These are phyloP conservation scores for Marcusenius ussheri DNA, from an alignment of 2,113 vertebrate genomes.

Conservation along the genomic window DNA sequence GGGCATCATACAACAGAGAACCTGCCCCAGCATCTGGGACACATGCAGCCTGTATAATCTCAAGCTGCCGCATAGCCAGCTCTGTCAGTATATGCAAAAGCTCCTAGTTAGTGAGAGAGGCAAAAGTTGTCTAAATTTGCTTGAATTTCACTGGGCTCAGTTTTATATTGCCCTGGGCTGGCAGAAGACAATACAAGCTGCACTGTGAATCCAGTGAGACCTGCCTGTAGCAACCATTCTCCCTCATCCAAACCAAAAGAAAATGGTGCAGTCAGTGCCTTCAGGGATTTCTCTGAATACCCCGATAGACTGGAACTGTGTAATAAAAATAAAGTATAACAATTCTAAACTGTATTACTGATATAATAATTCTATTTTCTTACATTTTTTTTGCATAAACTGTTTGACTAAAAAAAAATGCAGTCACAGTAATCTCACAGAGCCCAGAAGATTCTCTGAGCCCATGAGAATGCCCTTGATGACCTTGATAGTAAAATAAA, in stretches of 20 bases:
- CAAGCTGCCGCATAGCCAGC: not conserved
- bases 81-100: not conserved
- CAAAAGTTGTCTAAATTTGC: not conserved
- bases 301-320: not conserved
- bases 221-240: not conserved
- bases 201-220: not conserved
- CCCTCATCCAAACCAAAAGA: not conserved
- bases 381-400: not conserved
- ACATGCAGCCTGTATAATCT: not conserved
- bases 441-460: too few species aligned
- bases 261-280: not conserved
- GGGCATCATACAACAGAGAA: not conserved
- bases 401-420: not conserved
- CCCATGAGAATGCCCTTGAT: not conserved
- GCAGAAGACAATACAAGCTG: not conserved
- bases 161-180: not conserved
- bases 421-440: not conserved
- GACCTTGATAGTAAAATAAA: not conserved
- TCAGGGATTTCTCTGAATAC: not conserved
- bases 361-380: not conserved
- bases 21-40: not conserved
- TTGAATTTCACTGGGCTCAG: not conserved
- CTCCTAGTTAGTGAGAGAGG: not conserved
- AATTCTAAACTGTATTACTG: not conserved
- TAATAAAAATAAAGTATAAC: not conserved